These are phyloP conservation scores for Platycheirus rosarum DNA, from an alignment of 2,888 invertebrate species.

Conservation along the genomic window DNA sequence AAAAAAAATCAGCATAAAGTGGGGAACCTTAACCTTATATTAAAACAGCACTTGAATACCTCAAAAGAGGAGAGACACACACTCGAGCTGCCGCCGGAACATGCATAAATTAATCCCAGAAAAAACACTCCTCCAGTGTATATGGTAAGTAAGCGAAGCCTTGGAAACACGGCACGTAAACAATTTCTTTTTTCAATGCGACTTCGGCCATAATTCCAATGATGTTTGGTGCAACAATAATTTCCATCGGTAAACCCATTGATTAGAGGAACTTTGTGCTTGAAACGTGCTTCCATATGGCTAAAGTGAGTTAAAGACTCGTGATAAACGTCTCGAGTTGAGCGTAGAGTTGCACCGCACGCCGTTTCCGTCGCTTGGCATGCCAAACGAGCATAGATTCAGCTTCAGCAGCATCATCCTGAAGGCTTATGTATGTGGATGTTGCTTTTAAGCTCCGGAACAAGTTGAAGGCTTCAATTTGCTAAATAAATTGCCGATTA, in stretches of 20 bases:
- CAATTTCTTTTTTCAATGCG: slow-evolving; percentile 54
- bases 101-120: slow-evolving; percentile 29
- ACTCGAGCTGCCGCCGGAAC: slow-evolving; percentile 5
- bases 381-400: slow-evolving; percentile 40
- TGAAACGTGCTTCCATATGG: slow-evolving; percentile 66
- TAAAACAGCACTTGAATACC: slow-evolving; percentile 39
- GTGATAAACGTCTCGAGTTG: slow-evolving; percentile 64
- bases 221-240: slow-evolving; percentile 57
- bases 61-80: slow-evolving; percentile 9
- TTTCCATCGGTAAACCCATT: slow-evolving; percentile 69
- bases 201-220: slow-evolving; percentile 52
- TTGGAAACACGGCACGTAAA: slow-evolving; percentile 30
- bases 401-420: slow-evolving; percentile 30
- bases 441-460: slow-evolving; percentile 62
- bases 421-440: slow-evolving; percentile 11
- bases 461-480: slow-evolving; percentile 72
- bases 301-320: slow-evolving; percentile 59
- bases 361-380: slow-evolving; percentile 66
- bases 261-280: slow-evolving; percentile 68
- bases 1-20: slow-evolving; percentile 22
- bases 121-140: slow-evolving; percentile 15
- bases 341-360: not conserved
- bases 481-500: slow-evolving; percentile 69
- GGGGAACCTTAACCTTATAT: slow-evolving; percentile 54
- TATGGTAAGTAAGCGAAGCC: slow-evolving; percentile 10